Evolutionary conservation across 2,797 vertebrate species (phyloP), one percentile per base, ranked within the genome.

Genomic region (Ceryle rudis): DNA sequence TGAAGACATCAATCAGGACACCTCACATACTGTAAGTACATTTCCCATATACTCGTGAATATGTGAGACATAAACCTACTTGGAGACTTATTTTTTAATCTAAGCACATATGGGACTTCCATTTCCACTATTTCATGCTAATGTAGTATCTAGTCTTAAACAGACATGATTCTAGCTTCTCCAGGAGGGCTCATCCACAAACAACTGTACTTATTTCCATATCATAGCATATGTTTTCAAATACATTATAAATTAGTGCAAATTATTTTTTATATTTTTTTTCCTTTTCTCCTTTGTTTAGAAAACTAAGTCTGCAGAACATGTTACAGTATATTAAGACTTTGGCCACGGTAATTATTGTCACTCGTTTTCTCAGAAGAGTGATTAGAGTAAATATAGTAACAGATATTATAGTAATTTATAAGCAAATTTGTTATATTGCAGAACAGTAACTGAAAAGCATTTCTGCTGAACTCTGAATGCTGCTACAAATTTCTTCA

Each of bases 1-100:
- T 55, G 65, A 73, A 55, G n/a, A 51, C n/a, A 79, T 55, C 49
- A 73, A 4, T 75, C 75, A 72, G 9, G 37, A 64, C 3, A 3
- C 65, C 14, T 39, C 14, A 49, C 41, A 69, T 47, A n/a, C 33
- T 60, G 6, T 64, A 82, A 80, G 21, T 29, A 65, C 54, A 41
- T 81, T 90, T 92, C 62, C 49, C 31, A 33, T 51, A 47, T 51
- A 81, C 18, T 58, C 29, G 46, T 69, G 23, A 81, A 64, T 66
- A 66, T 0, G 0, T 51, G 69, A 95, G 79, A 91, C 75, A 91
- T 90, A 85, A 94, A 91, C 31, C 6, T 80, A 31, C 73, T 92
- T 82, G 26, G 44, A 92, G 26, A 92, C 52, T 65, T 65, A 37
- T 94, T 86, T 90, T 72, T 91, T 89, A 95, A 86, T 61, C 26